phyloP scores from a whole-genome alignment of 2,113 vertebrate species.

The Oreochromis aureus region DNA sequence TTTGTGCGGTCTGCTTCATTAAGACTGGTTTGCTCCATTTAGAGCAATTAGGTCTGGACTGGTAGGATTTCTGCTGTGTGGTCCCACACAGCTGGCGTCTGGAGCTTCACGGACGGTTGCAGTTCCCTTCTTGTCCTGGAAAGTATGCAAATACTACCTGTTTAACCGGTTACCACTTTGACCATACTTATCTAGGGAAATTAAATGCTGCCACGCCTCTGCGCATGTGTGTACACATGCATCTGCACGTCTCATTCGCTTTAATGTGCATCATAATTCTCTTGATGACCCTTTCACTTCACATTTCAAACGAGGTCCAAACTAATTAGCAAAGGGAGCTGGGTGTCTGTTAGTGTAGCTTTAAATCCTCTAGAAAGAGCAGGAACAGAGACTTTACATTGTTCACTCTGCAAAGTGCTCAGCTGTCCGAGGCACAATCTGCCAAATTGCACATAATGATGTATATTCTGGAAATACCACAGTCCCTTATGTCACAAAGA shows the following conservation, averaged over 20 bases:
- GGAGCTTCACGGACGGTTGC: conserved; percentile 23
- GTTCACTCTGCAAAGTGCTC: background rate
- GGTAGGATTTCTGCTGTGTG: background rate
- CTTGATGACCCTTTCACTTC: conserved; percentile 23
- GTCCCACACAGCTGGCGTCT: conserved; percentile 12
- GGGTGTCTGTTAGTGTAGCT: conserved; percentile 13
- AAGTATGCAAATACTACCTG: conserved; percentile 63
- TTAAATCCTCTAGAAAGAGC: background rate
- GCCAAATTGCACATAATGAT: background rate
- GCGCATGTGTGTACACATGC: background rate
- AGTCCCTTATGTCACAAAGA: background rate
- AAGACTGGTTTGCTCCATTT: background rate
- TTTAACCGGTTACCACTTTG: conserved; percentile 35
- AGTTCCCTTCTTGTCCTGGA: background rate
- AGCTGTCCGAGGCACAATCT: background rate
- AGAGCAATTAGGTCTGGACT: background rate
- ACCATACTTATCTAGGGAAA: conserved; percentile 48
- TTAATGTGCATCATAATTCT: conserved; percentile 27
- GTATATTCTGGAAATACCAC: background rate
- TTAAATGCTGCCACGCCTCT: background rate
- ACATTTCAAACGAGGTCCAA: conserved; percentile 44
- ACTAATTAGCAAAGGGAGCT: conserved; percentile 45
- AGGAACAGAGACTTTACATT: background rate
- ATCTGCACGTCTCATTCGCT: background rate
- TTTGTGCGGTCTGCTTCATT: background rate